Base-by-base conservation (phyloP, 2,113 vertebrate genomes). In the Sinocyclocheilus anshuiensis region DNA sequence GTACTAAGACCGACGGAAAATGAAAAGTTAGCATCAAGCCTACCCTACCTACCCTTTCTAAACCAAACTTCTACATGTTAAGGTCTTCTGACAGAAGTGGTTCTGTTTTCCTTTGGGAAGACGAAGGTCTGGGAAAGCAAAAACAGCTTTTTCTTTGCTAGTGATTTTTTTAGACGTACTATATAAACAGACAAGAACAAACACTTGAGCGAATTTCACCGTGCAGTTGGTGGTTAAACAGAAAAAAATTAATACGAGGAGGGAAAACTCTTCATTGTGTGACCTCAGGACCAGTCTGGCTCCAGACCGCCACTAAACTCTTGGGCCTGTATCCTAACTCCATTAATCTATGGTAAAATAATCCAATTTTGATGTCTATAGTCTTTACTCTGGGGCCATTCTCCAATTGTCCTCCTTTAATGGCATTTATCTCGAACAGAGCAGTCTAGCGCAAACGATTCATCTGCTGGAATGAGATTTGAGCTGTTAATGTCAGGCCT, bases 61-160 rank as follows among this genome's bases (percentile, higher is more conserved):
- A 74, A 42, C 20, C 4, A 1, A 2, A 42, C 42, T 74, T n/a
- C 71, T 42, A 45, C 36, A 74, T 48, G 45, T 48, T 11, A 45
- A 42, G 42, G 8, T 42, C 42, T 42, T 42, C 42, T 36, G 65
- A 33, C 15, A 18, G 15, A 69, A 33, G 5, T 16, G 13, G 6
- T 29, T 8, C 33, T 20, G 16, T 86, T 90, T 93, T 94, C 13
- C 92, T 94, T 93, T 92, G 90, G 18, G 26, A 82, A 91, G 72
- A 77, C 83, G 92, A 92, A 87, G 84, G 93, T 94, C 87, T 76
- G 65, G 63, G 26, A 69, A 69, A 33, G 33, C 65, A 6, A 67
- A 67, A 69, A 71, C 67, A 4, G 67, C 3, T 7, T 71, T 69
- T 71, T 20, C 16, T 72, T 45, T 83, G 18, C 84, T 87, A 33